phyloP scores from a whole-genome alignment of 2,797 vertebrate species.

The Tapera naevia region DNA sequence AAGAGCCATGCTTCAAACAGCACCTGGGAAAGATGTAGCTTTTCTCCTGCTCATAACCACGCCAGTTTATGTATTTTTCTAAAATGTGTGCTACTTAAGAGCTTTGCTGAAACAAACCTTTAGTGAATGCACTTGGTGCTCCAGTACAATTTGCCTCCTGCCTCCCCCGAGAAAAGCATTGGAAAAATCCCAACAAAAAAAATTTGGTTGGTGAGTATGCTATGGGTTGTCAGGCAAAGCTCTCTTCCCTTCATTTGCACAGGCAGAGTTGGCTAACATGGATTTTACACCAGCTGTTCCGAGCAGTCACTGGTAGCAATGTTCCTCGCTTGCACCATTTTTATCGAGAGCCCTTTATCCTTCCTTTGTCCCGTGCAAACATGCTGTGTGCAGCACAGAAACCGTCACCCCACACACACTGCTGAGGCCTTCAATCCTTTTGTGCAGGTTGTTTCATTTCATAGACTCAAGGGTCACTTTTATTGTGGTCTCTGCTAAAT shows the following conservation, averaged over 20 bases:
- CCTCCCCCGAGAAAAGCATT: not conserved
- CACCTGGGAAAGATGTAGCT: not conserved
- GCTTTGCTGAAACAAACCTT: not conserved
- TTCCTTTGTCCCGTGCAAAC: conserved; percentile 10
- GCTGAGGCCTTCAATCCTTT: conserved; percentile 59
- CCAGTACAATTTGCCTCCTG: not conserved
- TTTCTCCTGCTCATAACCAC: not conserved
- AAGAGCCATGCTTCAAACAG: not conserved
- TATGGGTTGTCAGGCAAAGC: not conserved
- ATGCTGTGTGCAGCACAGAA: not conserved
- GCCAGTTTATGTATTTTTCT: not conserved
- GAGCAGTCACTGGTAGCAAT: not conserved
- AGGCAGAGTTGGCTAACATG: not conserved
- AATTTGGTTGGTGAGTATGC: not conserved
- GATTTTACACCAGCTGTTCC: not conserved
- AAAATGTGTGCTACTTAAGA: not conserved
- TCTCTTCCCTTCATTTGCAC: not conserved
- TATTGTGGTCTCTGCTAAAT: conserved; percentile 52
- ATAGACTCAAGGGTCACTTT: conserved; percentile 58
- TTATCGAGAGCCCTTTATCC: not conserved
- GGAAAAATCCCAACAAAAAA: not conserved
- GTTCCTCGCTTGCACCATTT: not conserved
- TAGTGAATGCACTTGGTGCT: not conserved
- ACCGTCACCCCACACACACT: conserved; percentile 4
- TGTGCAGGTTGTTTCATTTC: conserved; percentile 71